Conservation (phyloP, 2,797 vertebrate genomes). For the Pristis pectinata region DNA sequence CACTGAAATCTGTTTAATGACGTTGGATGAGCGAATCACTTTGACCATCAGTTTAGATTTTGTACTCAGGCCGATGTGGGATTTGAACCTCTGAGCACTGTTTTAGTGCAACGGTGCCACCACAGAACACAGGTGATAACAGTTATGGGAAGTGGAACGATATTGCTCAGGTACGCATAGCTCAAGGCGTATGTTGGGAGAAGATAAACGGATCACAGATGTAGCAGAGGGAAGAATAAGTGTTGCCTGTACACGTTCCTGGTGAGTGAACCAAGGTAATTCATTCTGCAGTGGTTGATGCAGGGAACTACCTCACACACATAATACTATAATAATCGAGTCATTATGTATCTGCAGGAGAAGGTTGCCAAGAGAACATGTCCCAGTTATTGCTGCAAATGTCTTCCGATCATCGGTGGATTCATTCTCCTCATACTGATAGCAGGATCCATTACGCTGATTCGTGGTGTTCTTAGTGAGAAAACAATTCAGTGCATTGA, state of each 20-base stretch:
- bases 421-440: constrained; percentile 26
- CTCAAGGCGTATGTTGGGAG: background rate
- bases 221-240: background rate
- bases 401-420: background rate
- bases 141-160: background rate
- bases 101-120: background rate
- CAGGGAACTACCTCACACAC: background rate
- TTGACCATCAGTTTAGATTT: background rate
- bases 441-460: constrained; percentile 2
- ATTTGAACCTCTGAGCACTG: background rate
- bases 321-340: background rate
- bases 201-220: background rate
- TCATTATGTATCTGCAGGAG: background rate
- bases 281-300: background rate
- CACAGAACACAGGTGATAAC: background rate
- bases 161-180: background rate
- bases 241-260: background rate
- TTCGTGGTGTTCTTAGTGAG: constrained; percentile 39
- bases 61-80: background rate
- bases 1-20: background rate
- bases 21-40: background rate
- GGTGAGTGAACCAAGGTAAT: background rate
- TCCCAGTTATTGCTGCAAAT: constrained; percentile 21
- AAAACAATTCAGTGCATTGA: background rate
- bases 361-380: background rate